A percentile compares a stretch with the other conserved stretches of the same genome.
Evolutionary conservation across 1,140 invertebrate species (phyloP).

Genomic region (Papilio polytes): DNA sequence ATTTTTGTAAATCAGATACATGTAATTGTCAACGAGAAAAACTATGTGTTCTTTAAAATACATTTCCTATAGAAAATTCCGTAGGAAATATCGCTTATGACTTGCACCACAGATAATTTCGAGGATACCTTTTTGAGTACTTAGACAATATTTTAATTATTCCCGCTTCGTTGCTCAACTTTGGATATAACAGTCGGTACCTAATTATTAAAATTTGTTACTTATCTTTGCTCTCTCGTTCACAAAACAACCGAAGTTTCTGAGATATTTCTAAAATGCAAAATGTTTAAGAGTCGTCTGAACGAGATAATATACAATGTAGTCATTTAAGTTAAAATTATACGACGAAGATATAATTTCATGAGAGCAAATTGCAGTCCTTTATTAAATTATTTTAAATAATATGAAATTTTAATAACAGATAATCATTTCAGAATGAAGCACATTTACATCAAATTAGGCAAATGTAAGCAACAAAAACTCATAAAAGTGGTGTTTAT

Average conservation of each 20-base stretch:
- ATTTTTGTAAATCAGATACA: too few species aligned
- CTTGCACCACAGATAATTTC: conserved; percentile 40
- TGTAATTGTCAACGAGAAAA: neutral
- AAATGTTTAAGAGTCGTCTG: conserved; percentile 17
- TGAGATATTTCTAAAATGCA: conserved; percentile 24
- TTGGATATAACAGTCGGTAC: conserved; percentile 42
- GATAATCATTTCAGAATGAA: neutral
- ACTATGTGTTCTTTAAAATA: neutral
- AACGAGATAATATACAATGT: conserved; percentile 1
- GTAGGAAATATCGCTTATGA: neutral
- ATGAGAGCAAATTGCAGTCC: neutral
- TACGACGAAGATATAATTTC: neutral
- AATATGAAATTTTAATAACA: neutral
- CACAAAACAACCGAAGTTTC: conserved; percentile 28
- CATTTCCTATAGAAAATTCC: neutral
- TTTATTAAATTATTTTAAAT: neutral
- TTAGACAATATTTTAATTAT: conserved; percentile 62
- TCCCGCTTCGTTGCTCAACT: conserved; percentile 48
- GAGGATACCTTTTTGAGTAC: conserved; percentile 49
- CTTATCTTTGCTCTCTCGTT: conserved; percentile 38
- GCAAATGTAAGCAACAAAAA: too few species aligned
- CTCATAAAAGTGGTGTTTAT: too few species aligned
- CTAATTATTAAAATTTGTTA: conserved; percentile 56
- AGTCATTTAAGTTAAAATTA: conserved; percentile 2
- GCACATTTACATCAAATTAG: too few species aligned